Evolutionary conservation across 1,140 invertebrate genomes (phyloP), one percentile per base, ranked within the genome.

Genomic region (Drosophila melanogaster): DNA sequence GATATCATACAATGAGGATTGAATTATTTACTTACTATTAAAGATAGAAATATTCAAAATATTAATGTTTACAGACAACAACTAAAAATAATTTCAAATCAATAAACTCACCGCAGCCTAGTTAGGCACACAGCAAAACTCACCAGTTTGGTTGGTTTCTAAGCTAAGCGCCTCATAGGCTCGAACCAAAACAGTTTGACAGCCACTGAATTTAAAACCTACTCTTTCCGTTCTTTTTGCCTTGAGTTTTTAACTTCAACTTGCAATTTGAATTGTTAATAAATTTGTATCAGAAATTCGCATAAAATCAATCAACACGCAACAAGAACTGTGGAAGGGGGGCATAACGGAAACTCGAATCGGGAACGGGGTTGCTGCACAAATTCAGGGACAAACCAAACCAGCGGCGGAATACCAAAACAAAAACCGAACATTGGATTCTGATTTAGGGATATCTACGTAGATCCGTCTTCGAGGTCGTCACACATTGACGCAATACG

Each of bases 211-310:
- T 4, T 3, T 10, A 14, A 43, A 17, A 30, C 30, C 46, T 15
- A 22, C 30, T 30, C 30, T 30, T 30, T 10, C 30, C 30, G 12
- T 43, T 40, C 14, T 56, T 40, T 33, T 64, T 56, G 62, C 65
- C 55, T 72, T 66, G 54, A 61, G 65, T 51, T n/a, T 47, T 61
- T 46, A 50, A 59, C 59, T 70, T 64, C 22, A 35, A 64, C 35
- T 76, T 71, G 46, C 41, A 65, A 85, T 85, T 85, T 87, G 69
- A 87, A 81, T 85, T 85, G 78, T 75, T 85, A 85, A 85, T 87
- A 81, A 72, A 85, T 75, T 49, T 65, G 62, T 72, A 60, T 62
- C 51, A 59, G 76, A 72, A 54, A 55, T 57, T 69, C 62, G 73
- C 67, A 85, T 85, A 65, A 67, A 77, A 77, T 80, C 58, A 72